phyloP scores from a whole-genome alignment of 2,113 vertebrate genomes.

The Butorides virescens region DNA sequence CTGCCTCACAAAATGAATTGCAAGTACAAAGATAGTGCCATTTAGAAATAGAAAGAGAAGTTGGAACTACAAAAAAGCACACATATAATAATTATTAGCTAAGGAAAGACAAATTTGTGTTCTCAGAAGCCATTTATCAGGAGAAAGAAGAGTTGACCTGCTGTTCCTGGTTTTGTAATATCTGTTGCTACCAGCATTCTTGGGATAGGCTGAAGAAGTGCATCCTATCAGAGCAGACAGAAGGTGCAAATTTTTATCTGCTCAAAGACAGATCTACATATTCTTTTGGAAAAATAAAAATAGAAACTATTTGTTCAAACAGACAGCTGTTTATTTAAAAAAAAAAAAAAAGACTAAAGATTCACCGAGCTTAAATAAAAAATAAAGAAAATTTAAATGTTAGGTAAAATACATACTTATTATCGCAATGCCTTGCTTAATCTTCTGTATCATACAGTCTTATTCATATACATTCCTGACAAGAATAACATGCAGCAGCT shows the following conservation, averaged over 20 bases:
- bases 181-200: not conserved
- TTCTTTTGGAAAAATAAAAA: not conserved
- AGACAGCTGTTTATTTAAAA: not conserved
- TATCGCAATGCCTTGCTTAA: not conserved
- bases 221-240: not conserved
- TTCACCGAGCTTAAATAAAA: not conserved
- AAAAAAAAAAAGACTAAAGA: not conserved
- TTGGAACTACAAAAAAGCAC: not conserved
- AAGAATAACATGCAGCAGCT: not conserved
- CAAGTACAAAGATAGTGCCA: not conserved
- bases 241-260: not conserved
- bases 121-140: not conserved
- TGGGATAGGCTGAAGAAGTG: not conserved
- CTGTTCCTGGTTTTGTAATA: not conserved
- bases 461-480: not conserved
- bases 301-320: not conserved
- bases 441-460: not conserved
- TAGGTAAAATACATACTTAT: not conserved
- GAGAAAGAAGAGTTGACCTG: not conserved
- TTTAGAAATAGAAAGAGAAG: not conserved
- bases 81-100: not conserved
- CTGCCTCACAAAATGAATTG: not conserved
- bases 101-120: not conserved
- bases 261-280: not conserved
- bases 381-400: not conserved